Base-by-base conservation (phyloP, 1,140 invertebrate genomes). In the Drosophila mauritiana region DNA sequence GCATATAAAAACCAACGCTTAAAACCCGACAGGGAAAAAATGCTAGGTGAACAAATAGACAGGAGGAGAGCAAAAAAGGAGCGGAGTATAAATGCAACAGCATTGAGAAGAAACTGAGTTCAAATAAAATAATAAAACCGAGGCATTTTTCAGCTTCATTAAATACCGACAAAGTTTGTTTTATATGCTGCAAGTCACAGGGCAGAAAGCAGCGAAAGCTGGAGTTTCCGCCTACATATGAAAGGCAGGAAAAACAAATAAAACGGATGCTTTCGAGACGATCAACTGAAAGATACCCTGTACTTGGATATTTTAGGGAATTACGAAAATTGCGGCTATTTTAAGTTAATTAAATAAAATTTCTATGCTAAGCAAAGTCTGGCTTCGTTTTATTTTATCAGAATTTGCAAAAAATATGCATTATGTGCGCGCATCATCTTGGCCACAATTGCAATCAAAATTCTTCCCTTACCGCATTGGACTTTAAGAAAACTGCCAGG, bases 71-170 rank as follows among this genome's bases (percentile, higher is more conserved):
- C 0, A 13, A 68, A 43, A 43, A 31, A 34, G 45, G 51, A 59
- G 63, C 25, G 22, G 0, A 17, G 31, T 2, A 68, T 61, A 80
- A 76, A 67, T 45, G 53, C 67, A 79, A 79, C 72, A 73, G 59
- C 54, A 73, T 42, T 36, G 49, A 39, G 54, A 49, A 36, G 48
- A 63, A 46, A 55, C 39, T 39, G 20, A 73, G 72, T 80, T 67
- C 77, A 81, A 80, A 81, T 80, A 80, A 80, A 81, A 81, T 80
- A 80, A 42, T 62, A 76, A 81, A 80, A 68, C 78, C 73, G 58
- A 81, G 54, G 78, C 73, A 80, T 82, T 82, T 82, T 82, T 82
- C 80, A 82, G 80, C 80, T 82, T 82, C 78, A 82, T 82, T 82
- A 81, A 80, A 74, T 82, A 78, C 77, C 80, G 78, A 69, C 80